Evolutionary conservation across 2,888 invertebrate species (phyloP).

Genomic region (Amiota communis): DNA sequence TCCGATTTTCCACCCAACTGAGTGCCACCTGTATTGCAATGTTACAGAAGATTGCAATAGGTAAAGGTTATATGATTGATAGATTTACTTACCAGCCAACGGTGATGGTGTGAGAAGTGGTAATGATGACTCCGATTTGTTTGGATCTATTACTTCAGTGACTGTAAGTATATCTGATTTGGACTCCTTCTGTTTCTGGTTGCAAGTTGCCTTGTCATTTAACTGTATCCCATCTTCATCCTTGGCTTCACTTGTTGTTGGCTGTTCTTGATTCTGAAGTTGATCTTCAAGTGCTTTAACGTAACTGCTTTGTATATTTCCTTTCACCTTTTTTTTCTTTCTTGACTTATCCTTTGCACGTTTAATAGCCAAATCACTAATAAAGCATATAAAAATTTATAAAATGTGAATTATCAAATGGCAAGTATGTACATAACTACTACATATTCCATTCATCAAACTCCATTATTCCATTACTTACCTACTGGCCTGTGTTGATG

Average conservation of each 20-base stretch:
- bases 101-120: conserved; percentile 59
- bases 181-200: conserved; percentile 48
- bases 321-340: conserved; percentile 70
- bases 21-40: conserved; percentile 45
- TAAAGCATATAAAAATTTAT: too few relatives aligned
- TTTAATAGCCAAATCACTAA: conserved; percentile 65
- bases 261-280: conserved; percentile 43
- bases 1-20: conserved; percentile 56
- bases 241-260: conserved; percentile 38
- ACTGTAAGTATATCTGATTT: conserved; percentile 52
- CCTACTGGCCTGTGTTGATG: conserved; percentile 77
- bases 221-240: conserved; percentile 44
- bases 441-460: too few relatives aligned
- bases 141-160: conserved; percentile 51
- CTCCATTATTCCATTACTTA: conserved; percentile 18
- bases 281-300: conserved; percentile 32
- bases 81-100: conserved; percentile 50
- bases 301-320: conserved; percentile 36
- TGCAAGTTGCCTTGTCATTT: conserved; percentile 38
- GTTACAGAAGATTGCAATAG: not conserved
- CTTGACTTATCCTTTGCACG: conserved; percentile 70
- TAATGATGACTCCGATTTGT: conserved; percentile 56
- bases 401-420: too few relatives aligned
- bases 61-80: not conserved
- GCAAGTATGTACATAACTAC: too few relatives aligned